These are phyloP conservation scores for Halcyon senegalensis DNA, from an alignment of 2,113 vertebrate genomes.

Conservation along the genomic window DNA sequence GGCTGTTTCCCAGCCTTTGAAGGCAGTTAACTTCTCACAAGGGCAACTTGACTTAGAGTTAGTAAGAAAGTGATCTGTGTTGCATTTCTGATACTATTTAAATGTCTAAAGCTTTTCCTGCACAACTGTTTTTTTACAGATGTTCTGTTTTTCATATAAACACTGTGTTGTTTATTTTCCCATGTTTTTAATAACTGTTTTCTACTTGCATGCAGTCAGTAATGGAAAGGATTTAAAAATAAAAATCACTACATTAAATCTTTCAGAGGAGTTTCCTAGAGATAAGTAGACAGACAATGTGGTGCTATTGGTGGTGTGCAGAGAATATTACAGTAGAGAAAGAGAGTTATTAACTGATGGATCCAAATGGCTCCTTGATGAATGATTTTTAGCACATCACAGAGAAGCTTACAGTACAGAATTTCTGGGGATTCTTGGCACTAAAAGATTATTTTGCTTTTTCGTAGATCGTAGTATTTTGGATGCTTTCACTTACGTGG, in stretches of 20 bases:
- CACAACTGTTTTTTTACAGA: not conserved
- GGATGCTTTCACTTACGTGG: not conserved
- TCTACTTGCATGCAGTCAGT: not conserved
- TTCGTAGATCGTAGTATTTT: not conserved
- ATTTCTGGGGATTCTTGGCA: not conserved
- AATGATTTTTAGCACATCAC: not conserved
- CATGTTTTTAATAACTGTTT: not conserved
- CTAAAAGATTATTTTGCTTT: not conserved
- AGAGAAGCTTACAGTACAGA: not conserved
- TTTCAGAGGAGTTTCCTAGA: not conserved
- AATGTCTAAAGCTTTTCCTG: not conserved
- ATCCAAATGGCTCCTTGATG: not conserved
- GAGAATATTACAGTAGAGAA: not conserved
- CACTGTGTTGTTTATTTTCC: not conserved
- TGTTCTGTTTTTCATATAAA: not conserved
- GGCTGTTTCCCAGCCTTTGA: not conserved
- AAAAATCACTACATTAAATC: not conserved
- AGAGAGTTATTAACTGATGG: not conserved
- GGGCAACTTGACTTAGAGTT: not conserved
- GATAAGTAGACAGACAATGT: not conserved
- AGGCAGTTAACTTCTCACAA: not conserved
- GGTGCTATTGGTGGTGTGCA: rapidly evolving
- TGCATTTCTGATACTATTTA: not conserved
- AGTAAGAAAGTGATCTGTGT: not conserved
- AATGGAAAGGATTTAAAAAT: constrained; percentile 14